Evolutionary conservation across 2,888 invertebrate genomes (phyloP), one percentile per base, ranked within the genome.

Genomic region (Arrhopalites spinosus): DNA sequence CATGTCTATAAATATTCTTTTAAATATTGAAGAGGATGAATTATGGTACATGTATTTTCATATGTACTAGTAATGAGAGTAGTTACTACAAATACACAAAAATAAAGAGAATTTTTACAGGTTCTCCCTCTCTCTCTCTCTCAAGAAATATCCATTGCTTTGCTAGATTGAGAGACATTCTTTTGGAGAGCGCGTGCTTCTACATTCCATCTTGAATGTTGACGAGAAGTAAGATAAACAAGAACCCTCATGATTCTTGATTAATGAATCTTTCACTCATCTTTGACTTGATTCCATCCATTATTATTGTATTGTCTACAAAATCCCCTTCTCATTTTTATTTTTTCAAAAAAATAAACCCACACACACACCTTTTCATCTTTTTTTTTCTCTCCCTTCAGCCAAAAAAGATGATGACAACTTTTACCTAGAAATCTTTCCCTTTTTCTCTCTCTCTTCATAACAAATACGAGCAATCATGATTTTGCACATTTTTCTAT

Each of bases 251-350:
- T 59, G 61, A 73, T 67, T 29, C 67, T 73, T 74, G 78, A 78
- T 78, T 73, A 78, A 78, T 78, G 78, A 77, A 69, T 72, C 56
- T 69, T 73, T 64, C 47, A 73, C 66, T 71, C 72, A 77, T 78
- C 74, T 75, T 74, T 78, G 78, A 78, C 78, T 71, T 77, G 67
- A 73, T 74, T 77, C 77, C 74, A 77, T 77, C 71, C 63, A 71
- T 71, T 71, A 56, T 71, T 71, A 25, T 71, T 20, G n/a, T 53
- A 20, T 23, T 53, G 36, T 36, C 36, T 36, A 27, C 29, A 25
- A 11, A 13, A 23, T 67, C 63, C 25, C 25, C 63, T 30, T 63
- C 23, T 63, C 27, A 23, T 2, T n/a, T 30, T 63, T 27, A 17
- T 63, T 30, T 30, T 17, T 23, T 20, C n/a, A n/a, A n/a, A n/a